Evolutionary conservation across 2,888 invertebrate species (phyloP), one percentile per base, ranked within the genome.

Genomic region (Lagria hirta): DNA sequence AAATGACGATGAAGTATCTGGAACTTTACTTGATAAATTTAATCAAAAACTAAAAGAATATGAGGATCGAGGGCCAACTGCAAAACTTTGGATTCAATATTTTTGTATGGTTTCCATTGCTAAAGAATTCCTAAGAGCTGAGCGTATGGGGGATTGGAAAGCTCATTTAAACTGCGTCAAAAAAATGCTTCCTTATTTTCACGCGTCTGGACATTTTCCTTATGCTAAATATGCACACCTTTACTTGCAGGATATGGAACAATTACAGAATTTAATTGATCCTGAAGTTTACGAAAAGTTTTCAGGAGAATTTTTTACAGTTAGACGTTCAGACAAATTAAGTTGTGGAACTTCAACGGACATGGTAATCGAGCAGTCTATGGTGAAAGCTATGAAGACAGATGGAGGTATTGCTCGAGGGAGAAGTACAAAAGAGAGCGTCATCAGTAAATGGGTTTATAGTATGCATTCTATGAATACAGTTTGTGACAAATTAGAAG

Each of bases 131-230:
- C 21, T 69, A 49, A 58, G 60, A 60, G 67, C 69, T 58, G 67
- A 70, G 46, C 60, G 68, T 50, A 61, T 61, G 61, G 65, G 65
- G 21, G 63, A 69, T 61, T 70, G 67, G 64, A 26, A 64, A 60
- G 59, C 56, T 47, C 67, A 69, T 63, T 65, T 68, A 26, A 57
- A 61, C 27, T 29, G 57, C 43, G 52, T 67, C 10, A 51, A 61
- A 61, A 53, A 61, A 63, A 68, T 69, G 66, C 47, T 58, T 42
- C 66, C 68, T 55, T 69, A 61, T 52, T 65, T 62, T 34, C 58
- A 58, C 34, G 47, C 58, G 7, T 48, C 48, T 16, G 58, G 60
- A 24, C 60, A 61, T 54, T 61, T 57, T 48, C 46, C 23, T 35
- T 57, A 61, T 49, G 55, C 53, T 29, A 55, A 58, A 24, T 61